These are phyloP conservation scores for Thalassarche chlororhynchos DNA, from an alignment of 2,113 vertebrate species.

Conservation along the genomic window DNA sequence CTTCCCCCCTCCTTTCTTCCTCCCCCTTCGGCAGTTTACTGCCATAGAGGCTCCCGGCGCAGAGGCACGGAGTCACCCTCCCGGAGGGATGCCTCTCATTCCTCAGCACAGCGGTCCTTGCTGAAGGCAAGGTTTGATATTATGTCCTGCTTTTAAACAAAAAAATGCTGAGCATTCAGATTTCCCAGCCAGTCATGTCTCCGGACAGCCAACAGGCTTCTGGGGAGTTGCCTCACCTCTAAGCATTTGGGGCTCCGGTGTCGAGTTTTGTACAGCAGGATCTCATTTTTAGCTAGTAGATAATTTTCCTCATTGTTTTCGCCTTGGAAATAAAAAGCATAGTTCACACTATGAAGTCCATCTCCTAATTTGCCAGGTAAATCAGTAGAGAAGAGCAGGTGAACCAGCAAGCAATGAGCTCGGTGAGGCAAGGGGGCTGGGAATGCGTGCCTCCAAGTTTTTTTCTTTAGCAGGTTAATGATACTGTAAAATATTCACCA, in stretches of 20 bases:
- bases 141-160: background rate
- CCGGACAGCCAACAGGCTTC: background rate
- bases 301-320: background rate
- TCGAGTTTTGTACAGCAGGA: background rate
- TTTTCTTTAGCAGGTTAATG: background rate
- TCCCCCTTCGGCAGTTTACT: background rate
- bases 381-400: background rate
- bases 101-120: background rate
- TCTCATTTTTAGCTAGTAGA: background rate
- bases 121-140: background rate
- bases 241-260: fast-evolving
- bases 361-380: background rate
- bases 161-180: background rate
- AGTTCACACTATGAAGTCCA: background rate
- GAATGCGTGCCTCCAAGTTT: background rate
- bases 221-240: background rate
- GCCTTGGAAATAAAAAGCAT: background rate
- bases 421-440: background rate
- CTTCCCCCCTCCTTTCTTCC: background rate
- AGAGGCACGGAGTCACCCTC: background rate
- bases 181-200: background rate
- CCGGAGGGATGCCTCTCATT: background rate
- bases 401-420: background rate
- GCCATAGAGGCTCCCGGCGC: fast-evolving
- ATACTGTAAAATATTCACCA: background rate